Base-by-base conservation (phyloP, 2,113 vertebrate species). In the Chionodraco myersi region DNA sequence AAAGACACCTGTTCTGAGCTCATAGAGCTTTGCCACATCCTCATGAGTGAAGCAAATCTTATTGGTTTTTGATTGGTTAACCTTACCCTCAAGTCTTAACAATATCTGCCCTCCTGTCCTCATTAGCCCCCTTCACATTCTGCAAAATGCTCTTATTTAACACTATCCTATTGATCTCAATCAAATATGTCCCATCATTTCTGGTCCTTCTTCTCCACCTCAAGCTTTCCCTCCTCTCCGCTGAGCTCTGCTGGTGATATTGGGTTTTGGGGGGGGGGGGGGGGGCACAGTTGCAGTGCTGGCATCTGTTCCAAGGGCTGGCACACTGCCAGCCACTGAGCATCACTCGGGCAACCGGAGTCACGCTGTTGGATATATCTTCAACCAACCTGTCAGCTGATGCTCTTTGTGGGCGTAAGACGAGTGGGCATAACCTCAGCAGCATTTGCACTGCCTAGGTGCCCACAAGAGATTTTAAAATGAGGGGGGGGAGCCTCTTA, bases 361-460 rank as follows among this genome's bases (percentile, higher is more conserved):
- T 90, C 83, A 81, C 67, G 59, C 90, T 81, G 81, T 69, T 85
- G 90, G 87, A 93, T 92, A 91, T 87, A 91, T 88, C 75, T 85
- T 83, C 84, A 80, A 90, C 90, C 89, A 78, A 90, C 73, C 84
- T 84, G 89, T 91, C 90, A 91, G 85, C 87, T 89, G 87, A 92
- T 86, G 85, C 79, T 89, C 83, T 88, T 86, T 88, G 88, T 88
- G 82, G 85, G 83, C 66, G 45, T 56, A 74, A 88, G 87, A 86
- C 3, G 60, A 90, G 89, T 85, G 56, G 85, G 84, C 84, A 77
- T 61, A 77, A 86, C 79, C 77, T 83, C 77, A 75, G 67, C 75
- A 82, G 77, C 81, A 73, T 63, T 84, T 14, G 10, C 81, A 48
- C 77, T 76, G 73, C 86, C 77, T 72, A 79, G 64, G 73, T 81